Conservation (phyloP, 1,140 invertebrate genomes). For the Drosophila watanabei region DNA sequence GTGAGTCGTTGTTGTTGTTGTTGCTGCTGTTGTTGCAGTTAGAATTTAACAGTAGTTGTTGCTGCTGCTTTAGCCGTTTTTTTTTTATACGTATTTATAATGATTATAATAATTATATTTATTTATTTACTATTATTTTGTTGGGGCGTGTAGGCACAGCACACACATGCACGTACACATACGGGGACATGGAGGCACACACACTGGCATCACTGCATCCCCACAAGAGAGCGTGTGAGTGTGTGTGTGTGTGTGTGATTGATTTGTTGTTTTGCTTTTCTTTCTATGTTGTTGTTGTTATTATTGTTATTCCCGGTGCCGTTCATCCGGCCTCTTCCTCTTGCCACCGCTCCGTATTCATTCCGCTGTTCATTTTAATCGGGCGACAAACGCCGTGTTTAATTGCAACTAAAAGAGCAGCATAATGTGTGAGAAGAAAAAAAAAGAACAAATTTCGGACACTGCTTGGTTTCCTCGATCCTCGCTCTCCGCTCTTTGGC, state of each 20-base stretch:
- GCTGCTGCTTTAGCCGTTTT: constrained; percentile 16
- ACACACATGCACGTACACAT: constrained; percentile 33
- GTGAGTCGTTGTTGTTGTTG: constrained; percentile 19
- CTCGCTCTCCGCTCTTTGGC: constrained; percentile 7
- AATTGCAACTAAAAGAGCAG: constrained; percentile 14
- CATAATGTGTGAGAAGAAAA: background rate
- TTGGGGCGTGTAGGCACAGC: constrained; percentile 6
- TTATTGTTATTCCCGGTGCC: constrained; percentile 12
- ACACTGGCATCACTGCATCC: constrained; percentile 27
- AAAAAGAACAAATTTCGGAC: background rate
- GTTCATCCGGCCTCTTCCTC: constrained; percentile 16
- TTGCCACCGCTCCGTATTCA: constrained; percentile 24
- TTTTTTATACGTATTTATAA: background rate
- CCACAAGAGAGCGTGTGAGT: constrained; percentile 3
- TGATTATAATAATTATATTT: constrained; percentile 6
- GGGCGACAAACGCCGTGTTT: constrained; percentile 8
- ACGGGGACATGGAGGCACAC: constrained; percentile 23
- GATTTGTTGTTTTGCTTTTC: constrained; percentile 24
- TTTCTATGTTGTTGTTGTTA: background rate
- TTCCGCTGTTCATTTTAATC: constrained; percentile 54
- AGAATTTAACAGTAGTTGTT: constrained; percentile 17
- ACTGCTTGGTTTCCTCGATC: constrained; percentile 9
- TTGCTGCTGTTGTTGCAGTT: constrained; percentile 23
- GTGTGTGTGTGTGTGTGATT: constrained; percentile 18
- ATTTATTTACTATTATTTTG: constrained; percentile 8